phyloP scores from a whole-genome alignment of 2,797 vertebrate genomes.

The Mormyrops attenuatus region DNA sequence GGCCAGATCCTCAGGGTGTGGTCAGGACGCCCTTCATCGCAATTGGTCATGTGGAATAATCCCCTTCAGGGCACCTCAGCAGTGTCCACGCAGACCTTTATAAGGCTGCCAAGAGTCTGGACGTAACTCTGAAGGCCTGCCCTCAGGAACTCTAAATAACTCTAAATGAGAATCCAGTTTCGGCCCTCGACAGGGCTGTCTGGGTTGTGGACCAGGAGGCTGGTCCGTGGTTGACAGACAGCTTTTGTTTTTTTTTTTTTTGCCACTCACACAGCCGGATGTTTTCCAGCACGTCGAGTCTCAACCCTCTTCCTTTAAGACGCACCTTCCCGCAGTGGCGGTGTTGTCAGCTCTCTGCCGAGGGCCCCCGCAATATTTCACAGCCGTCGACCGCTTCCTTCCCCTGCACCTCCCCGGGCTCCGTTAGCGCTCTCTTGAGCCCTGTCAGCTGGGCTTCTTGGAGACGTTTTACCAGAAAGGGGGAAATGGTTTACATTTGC shows the following conservation, averaged over 20 bases:
- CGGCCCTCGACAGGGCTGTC: not conserved
- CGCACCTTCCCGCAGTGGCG: not conserved
- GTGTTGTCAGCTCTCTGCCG: not conserved
- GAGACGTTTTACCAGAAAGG: not conserved
- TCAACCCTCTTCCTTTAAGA: not conserved
- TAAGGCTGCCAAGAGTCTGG: not conserved
- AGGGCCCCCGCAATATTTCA: not conserved
- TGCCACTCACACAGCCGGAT: not conserved
- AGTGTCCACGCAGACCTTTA: constrained; percentile 6
- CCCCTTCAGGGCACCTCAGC: constrained; percentile 15
- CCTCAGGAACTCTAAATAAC: not conserved
- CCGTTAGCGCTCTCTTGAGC: not conserved
- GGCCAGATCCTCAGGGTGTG: not conserved
- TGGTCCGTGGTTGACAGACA: not conserved
- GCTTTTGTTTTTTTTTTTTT: not conserved
- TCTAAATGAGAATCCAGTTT: not conserved
- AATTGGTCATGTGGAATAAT: constrained; percentile 26
- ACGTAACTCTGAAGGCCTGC: not conserved
- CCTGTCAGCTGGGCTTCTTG: not conserved
- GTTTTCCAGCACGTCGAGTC: not conserved
- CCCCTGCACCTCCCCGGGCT: not conserved
- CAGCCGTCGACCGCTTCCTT: not conserved
- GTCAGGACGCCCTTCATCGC: not conserved
- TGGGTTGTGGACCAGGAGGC: not conserved
- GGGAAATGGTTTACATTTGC: not conserved